Base-by-base conservation (phyloP, 1,140 invertebrate genomes). In the Drosophila insularis region DNA sequence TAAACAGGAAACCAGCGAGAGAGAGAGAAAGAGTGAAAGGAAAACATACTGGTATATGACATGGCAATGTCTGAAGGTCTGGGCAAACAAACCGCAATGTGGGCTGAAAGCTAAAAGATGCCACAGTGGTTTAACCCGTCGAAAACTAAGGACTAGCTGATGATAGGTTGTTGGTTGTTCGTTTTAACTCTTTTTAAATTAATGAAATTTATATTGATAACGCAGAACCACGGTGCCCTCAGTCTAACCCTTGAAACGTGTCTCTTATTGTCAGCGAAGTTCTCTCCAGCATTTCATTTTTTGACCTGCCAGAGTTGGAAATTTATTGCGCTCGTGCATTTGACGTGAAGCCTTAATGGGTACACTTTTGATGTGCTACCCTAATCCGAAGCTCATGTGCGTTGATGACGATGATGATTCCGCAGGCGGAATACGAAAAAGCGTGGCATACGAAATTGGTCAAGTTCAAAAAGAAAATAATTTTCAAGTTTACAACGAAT, bases 331-430 rank as follows among this genome's bases (percentile, higher is more conserved):
- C 68, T 85, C 81, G 62, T 85, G 81, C 81, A 86, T 81, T 86
- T 85, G 81, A 85, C 81, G 81, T 84, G 81, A 84, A 84, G 81
- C 81, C 81, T 86, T 86, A 66, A 71, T 78, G 81, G 81, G 70
- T 23, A 78, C 55, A 64, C 62, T 74, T 81, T 81, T 81, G 78
- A 86, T 78, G 71, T 78, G 61, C 69, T 53, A 71, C 63, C 59
- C 54, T 39, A 76, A 40, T 14, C 60, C 21, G 27, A 19, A 65
- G 56, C 32, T 46, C 66, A 50, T 79, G 68, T 84, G 40, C 69
- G 71, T 73, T 19, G 53, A 31, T 69, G 40, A 63, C 54, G 68
- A 50, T 59, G 63, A 60, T 78, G 23, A 55, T 55, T 39, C 39
- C 61, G 55, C 43, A 31, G 63, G 8, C 23, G 19, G 68, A 27